Base-by-base conservation (phyloP, 37 sponge, comb jelly and placozoan species). In the Geodia barretti region DNA sequence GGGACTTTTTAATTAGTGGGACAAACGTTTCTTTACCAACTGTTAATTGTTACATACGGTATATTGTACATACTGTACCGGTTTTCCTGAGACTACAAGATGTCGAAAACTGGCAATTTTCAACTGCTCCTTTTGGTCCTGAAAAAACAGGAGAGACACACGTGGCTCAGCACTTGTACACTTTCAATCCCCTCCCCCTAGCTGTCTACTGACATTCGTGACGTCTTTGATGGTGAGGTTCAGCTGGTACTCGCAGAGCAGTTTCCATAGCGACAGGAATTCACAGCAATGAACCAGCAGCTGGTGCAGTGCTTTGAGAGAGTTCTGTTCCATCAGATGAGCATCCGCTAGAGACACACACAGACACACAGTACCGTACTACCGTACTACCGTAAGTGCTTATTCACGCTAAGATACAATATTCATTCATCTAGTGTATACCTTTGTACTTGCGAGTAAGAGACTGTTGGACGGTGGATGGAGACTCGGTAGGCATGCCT, bases 231-330 rank as follows among this genome's bases (percentile, higher is more conserved):
- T 88, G 0, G 85, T 64, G 35, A 86, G 78, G 31, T 75, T 68
- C 32, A 97, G 58, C 68, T 93, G 81, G 70, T 88, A 39, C 58
- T 97, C 95, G 86, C 95, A 94, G 38, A 97, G 64, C 35, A 95
- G 73, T 67, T 88, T 91, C 97, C 97, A 97, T 73, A 97, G 82
- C 42, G 90, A 88, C 70, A 94, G 79, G 74, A 82, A 88, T 58
- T 97, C 97, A 67, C 81, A 87, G 71, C 92, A 87, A 58, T 39
- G 79, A 11, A 78, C 71, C 29, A 94, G 82, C 71, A 97, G 85
- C 61, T 38, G 80, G 78, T 81, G 70, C 26, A 97, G 41, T 32
- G 74, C 61, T n/a, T 78, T 72, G 14, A 92, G 70, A 2, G 95
- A 91, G 54, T 77, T 66, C 11, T 72, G 79, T 62, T 97, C 97